Base-by-base conservation (phyloP, 2,113 vertebrate species). In the Natator depressus region DNA sequence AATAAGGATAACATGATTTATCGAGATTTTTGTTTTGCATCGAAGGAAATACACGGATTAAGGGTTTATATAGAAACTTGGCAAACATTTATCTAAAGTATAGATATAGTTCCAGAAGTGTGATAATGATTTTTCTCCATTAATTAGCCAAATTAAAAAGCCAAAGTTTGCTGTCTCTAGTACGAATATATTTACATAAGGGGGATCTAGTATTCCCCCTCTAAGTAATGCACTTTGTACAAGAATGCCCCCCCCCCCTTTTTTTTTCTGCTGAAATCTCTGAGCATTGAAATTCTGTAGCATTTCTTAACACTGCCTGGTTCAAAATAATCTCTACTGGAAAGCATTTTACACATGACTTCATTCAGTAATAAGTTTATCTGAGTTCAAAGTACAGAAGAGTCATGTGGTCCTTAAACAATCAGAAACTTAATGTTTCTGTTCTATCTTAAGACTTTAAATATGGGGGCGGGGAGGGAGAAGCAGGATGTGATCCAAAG, bases 291-390 rank as follows among this genome's bases (percentile, higher is more conserved):
- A 96, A 96, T 80, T 95, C 65, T 91, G 80, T 91, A 93, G 80
- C 84, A 38, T 95, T 96, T 96, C 93, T 94, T 89, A 94, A 94
- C 24, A 94, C 29, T 35, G 90, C 80, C 83, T 96, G 69, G 62
- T 95, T 97, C 95, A 86, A 91, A 97, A 94, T 89, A 94, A 94
- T 94, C 92, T 95, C 86, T 75, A 72, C 54, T 97, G 94, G 96
- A 95, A 90, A 96, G 90, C 72, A 84, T 94, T 96, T 97, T 96
- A 87, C 91, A 94, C 35, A 91, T 92, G 49, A 90, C 91, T 96
- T 97, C 91, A 95, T 97, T 94, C 88, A 95, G 87, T 12, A 94
- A 95, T 93, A 88, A 96, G 94, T 97, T 96, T 97, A 97, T 95
- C 93, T 91, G 94, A 96, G 96, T 96, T 97, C 96, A 96, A 89